Evolutionary conservation across 2,888 invertebrate genomes (phyloP), one percentile per base, ranked within the genome.

Genomic region (Artemia sinica): DNA sequence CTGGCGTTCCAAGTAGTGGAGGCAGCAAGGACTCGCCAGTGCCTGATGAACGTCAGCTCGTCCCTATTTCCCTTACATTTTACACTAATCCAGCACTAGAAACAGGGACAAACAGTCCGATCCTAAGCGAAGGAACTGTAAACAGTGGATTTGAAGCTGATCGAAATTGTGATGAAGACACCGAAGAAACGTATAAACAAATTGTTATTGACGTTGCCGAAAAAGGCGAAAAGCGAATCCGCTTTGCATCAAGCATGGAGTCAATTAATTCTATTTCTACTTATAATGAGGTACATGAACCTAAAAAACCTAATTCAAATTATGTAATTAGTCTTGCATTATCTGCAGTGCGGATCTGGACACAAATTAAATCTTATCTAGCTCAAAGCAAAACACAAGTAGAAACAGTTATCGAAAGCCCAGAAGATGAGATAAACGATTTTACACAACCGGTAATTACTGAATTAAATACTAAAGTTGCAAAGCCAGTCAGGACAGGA

Each of bases 151-250:
- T 18, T 58, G 63, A 58, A 28, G 63, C 63, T 28, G 63, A 58
- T 58, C 63, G 63, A 58, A 28, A n/a, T 58, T 58, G n/a, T 1
- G 63, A 58, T 8, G 63, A 58, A 58, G 63, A 58, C 63, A 58
- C 63, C 2, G 63, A 58, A 58, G 63, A 58, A 58, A 58, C 63
- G 14, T 58, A 18, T 28, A 58, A 28, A 18, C 63, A 58, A 28
- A 58, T 58, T 28, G 63, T 58, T 58, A 58, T 58, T 28, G 63
- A 58, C 10, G 10, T 58, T 58, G 63, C 63, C 63, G 28, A 9
- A 18, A 28, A 58, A 58, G 63, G 63, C 10, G 63, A 58, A 58
- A 58, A 58, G 9, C 63, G 63, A 58, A 58, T 58, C 63, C 63
- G 63, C 28, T 58, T 58, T 28, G 63, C 63, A 8, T 28, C 11